Base-by-base conservation (phyloP, 2,888 invertebrate species). In the Ochropleura plecta region DNA sequence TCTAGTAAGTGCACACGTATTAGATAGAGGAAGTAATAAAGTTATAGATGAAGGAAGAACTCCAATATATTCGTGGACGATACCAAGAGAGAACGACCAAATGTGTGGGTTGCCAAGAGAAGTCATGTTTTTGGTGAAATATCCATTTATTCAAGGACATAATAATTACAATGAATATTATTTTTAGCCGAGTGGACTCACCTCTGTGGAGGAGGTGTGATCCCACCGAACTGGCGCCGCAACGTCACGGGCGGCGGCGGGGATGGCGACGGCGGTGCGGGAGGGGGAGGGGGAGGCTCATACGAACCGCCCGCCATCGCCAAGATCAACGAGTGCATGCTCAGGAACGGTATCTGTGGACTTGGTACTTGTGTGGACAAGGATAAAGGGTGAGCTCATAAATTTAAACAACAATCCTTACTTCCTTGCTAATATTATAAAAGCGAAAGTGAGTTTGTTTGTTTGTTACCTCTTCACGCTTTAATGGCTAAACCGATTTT, bases 291-390 rank as follows among this genome's bases (percentile, higher is more conserved):
- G 2, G 91, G 90, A 0, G 91, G 88, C 5, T 81, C 81, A 0
- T 90, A 89, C 77, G 90, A 88, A 75, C 92, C 94, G 7, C 91
- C 92, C 46, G 91, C 91, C 65, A 94, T 95, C 69, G 97, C 92
- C 85, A 96, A 91, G 95, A 96, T 98, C 86, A 97, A 98, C 94
- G 98, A 98, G 95, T 98, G 98, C 92, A 97, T 97, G 90, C 93
- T 98, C 71, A 94, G 98, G 79, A 97, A 97, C 73, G 97, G 97
- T 86, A 97, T 98, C 89, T 98, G 98, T 88, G 98, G 97, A 0
- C 97, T 98, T 1, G 98, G 98, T 0, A 96, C 97, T 85, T 98
- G 98, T 89, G 96, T 98, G 60, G 98, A 98, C 89, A 98, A 97
- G 69, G 97, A 97, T 62, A 97, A 97, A 66, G 98, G 98, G 90